These are phyloP conservation scores for Ophiodon elongatus DNA, from an alignment of 2,113 vertebrate species.

Conservation along the genomic window DNA sequence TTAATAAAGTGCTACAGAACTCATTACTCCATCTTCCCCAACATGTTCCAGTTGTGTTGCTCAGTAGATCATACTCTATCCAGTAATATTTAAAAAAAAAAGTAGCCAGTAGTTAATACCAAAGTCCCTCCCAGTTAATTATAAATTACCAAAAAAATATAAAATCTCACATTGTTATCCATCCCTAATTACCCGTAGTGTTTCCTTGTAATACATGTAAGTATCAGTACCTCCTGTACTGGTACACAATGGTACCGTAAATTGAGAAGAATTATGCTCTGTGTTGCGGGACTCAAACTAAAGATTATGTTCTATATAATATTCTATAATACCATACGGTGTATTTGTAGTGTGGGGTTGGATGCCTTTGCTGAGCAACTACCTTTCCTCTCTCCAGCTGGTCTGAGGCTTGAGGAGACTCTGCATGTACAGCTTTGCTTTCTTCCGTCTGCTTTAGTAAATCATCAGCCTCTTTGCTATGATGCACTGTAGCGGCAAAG, in stretches of 20 bases:
- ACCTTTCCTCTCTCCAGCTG: conserved; percentile 74
- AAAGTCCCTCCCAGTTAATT: neutral
- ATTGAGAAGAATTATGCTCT: neutral
- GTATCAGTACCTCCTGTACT: neutral
- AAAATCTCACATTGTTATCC: neutral
- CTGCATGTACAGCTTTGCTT: neutral
- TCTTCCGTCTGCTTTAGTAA: conserved; percentile 48
- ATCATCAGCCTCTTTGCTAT: conserved; percentile 66
- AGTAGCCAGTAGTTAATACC: neutral
- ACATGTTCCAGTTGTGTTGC: neutral
- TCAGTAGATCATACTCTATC: neutral
- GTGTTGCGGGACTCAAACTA: neutral
- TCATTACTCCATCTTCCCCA: neutral
- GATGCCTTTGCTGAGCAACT: neutral
- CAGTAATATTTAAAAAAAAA: neutral
- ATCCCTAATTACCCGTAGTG: no score
- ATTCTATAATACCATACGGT: neutral
- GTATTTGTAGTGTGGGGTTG: neutral
- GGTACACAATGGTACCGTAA: neutral
- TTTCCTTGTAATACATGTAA: neutral
- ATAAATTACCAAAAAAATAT: neutral
- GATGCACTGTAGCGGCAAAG: conserved; percentile 32
- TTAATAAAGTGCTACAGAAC: neutral
- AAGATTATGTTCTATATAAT: neutral
- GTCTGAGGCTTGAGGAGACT: neutral